Evolutionary conservation across 2,888 invertebrate genomes (phyloP), one percentile per base, ranked within the genome.

Genomic region (Scaptomyza cyrtandrae): DNA sequence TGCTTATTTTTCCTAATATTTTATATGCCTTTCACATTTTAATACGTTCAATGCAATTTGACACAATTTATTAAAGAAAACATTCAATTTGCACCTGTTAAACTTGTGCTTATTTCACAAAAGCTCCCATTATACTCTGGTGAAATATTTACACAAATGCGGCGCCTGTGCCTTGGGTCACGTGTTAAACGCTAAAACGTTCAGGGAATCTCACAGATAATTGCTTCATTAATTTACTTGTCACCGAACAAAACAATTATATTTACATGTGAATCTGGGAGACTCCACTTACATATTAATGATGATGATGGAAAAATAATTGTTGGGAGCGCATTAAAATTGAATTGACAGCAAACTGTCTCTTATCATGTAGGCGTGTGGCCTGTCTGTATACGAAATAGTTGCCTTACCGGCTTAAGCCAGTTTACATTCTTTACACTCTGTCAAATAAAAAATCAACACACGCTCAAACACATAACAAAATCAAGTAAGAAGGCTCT

Each of bases 141-240:
- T 14, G 24, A 31, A 61, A 39, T 56, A 29, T 63, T 59, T 31
- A 14, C 16, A 49, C 0, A 19, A 48, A 52, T 27, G 31, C 19
- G 66, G 49, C 46, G 54, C 44, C 50, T 39, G 46, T 13, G 24
- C 7, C 10, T 41, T 39, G 35, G 7, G 48, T 63, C 75, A 74
- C 66, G 61, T 74, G 71, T 63, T 54, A 54, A 57, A 49, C 50
- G 64, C 65, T 63, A 45, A 33, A 39, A 41, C 41, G 45, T 44
- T 39, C 14, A 10, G 61, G 27, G 45, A 63, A 79, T 82, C 74
- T 65, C 62, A 65, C 27, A 73, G 71, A 68, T 79, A 82, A 80
- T 85, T 77, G 57, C 69, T 79, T 79, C 69, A 70, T 71, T 81
- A 68, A 35, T n/a, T 41, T 24, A 82, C 63, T 75, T 81, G 85